Conservation (phyloP, 1,140 invertebrate genomes). For the Megathymus violae region DNA sequence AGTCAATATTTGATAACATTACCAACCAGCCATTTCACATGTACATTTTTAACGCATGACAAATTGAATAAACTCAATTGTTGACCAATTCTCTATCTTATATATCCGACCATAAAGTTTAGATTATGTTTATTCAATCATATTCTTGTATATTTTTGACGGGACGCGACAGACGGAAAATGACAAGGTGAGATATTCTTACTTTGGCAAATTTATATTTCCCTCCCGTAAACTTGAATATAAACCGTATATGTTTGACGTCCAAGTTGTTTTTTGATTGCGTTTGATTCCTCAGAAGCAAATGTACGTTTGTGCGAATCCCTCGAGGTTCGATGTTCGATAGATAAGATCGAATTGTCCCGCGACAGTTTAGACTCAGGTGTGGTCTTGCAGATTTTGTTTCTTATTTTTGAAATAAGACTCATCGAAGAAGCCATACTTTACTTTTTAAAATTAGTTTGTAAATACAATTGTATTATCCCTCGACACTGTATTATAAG, state of each 20-base stretch:
- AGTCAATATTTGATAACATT: background rate
- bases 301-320: constrained; percentile 37
- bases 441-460: too few relatives aligned
- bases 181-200: constrained; percentile 56
- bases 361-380: constrained; percentile 39
- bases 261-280: constrained; percentile 35
- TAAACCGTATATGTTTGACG: background rate
- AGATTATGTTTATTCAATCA: background rate
- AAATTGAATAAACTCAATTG: background rate
- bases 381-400: constrained; percentile 46
- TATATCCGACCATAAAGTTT: background rate
- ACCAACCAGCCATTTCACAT: background rate
- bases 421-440: background rate
- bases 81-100: background rate
- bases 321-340: constrained; percentile 53
- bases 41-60: constrained; percentile 2
- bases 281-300: background rate
- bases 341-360: constrained; percentile 47
- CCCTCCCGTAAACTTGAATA: background rate
- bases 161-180: constrained; percentile 50
- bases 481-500: too few relatives aligned
- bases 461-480: too few relatives aligned
- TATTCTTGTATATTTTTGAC: constrained; percentile 20
- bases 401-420: constrained; percentile 13
- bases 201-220: constrained; percentile 37